Percentiles rank a stretch among this genome's conserved stretches.
Evolutionary conservation across 1,140 invertebrate species (phyloP).

Genomic region (Physella acuta): DNA sequence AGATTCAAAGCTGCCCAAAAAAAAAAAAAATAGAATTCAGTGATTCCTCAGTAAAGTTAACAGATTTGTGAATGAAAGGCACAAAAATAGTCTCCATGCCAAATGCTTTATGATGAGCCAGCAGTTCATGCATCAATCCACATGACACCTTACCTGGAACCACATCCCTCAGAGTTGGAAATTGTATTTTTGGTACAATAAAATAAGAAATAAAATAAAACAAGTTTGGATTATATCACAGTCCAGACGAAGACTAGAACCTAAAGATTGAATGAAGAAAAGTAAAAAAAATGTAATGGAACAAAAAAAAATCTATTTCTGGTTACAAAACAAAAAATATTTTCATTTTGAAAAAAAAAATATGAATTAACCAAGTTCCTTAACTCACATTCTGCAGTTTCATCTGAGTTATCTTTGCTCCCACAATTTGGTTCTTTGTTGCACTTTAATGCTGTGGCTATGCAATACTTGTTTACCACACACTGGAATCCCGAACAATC

Average conservation of each 20-base stretch:
- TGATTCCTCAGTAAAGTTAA: too few relatives aligned
- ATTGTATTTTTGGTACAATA: slow-evolving; percentile 2
- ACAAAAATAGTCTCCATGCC: too few relatives aligned
- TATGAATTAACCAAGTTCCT: neutral
- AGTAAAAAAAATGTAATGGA: slow-evolving; percentile 2
- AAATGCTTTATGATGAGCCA: too few relatives aligned
- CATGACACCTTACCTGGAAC: slow-evolving; percentile 5
- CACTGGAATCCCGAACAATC: slow-evolving; percentile 69
- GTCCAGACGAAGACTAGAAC: neutral
- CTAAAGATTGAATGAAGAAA: neutral
- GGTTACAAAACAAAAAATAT: neutral
- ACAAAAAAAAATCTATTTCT: neutral
- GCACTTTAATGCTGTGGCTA: slow-evolving; percentile 66
- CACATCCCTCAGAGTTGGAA: neutral
- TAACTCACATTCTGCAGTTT: slow-evolving; percentile 39
- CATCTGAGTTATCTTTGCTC: slow-evolving; percentile 39
- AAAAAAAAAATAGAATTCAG: neutral
- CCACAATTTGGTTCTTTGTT: slow-evolving; percentile 46
- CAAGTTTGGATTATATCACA: slow-evolving; percentile 6
- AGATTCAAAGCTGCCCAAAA: too few relatives aligned
- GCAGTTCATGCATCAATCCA: too few relatives aligned
- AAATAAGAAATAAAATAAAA: slow-evolving; percentile 13
- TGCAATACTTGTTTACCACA: slow-evolving; percentile 74
- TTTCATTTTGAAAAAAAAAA: neutral
- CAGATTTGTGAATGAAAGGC: too few relatives aligned